A percentile compares a stretch with the other conserved stretches of the same genome.
phyloP scores from a whole-genome alignment of 2,888 invertebrate species.

The Tipula vernalis region DNA sequence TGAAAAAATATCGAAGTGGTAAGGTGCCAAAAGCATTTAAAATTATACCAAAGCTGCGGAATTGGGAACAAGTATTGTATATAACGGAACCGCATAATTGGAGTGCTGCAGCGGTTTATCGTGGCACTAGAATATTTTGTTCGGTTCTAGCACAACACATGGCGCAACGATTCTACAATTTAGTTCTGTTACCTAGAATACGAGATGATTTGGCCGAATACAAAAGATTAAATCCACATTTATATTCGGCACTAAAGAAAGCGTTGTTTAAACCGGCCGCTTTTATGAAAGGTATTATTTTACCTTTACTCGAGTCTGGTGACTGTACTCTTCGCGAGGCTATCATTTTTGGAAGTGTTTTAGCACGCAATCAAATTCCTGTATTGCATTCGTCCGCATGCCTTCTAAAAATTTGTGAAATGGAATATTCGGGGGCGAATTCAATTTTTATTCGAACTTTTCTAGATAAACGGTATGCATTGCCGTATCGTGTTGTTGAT shows the following conservation, averaged over 20 bases:
- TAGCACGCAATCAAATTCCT: slow-evolving; percentile 85
- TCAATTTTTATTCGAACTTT: slow-evolving; percentile 89
- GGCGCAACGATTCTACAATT: slow-evolving; percentile 90
- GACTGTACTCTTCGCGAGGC: slow-evolving; percentile 93
- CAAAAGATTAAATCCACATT: slow-evolving; percentile 88
- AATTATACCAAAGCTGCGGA: slow-evolving; percentile 78
- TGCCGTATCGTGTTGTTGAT: slow-evolving; percentile 91
- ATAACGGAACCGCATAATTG: slow-evolving; percentile 87
- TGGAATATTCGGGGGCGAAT: slow-evolving; percentile 93
- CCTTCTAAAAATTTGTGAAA: slow-evolving; percentile 88
- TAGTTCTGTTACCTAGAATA: slow-evolving; percentile 82
- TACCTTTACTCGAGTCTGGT: slow-evolving; percentile 64
- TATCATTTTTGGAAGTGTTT: slow-evolving; percentile 82
- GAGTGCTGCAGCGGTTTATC: slow-evolving; percentile 97
- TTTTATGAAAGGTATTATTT: slow-evolving; percentile 86
- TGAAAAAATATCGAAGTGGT: slow-evolving; percentile 84
- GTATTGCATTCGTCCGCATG: slow-evolving; percentile 92
- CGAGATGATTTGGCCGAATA: slow-evolving; percentile 93
- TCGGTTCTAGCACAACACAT: slow-evolving; percentile 92
- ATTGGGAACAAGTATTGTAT: slow-evolving; percentile 88
- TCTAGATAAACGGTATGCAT: slow-evolving; percentile 93
- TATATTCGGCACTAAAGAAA: slow-evolving; percentile 88
- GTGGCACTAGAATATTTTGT: slow-evolving; percentile 74
- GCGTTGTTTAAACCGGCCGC: slow-evolving; percentile 93
- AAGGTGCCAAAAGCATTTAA: slow-evolving; percentile 98